phyloP scores from a whole-genome alignment of 1,140 invertebrate genomes.

The Hyposmocoma kahamanoa region DNA sequence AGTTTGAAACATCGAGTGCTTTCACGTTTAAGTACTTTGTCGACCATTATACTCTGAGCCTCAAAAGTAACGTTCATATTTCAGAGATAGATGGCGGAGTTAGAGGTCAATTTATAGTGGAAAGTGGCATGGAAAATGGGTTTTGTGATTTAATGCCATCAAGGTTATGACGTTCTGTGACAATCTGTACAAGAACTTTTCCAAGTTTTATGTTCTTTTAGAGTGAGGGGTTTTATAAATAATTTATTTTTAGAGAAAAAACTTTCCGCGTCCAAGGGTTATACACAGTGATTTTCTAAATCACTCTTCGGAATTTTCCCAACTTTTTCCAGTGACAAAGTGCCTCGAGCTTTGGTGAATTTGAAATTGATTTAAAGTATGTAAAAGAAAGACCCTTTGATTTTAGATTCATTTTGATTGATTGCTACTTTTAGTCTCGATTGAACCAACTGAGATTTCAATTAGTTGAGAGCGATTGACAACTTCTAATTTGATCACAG shows the following conservation, averaged over 20 bases:
- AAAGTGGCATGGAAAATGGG: slow-evolving; percentile 24
- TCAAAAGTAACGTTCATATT: background rate
- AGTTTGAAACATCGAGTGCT: slow-evolving; percentile 64
- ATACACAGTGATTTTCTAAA: slow-evolving; percentile 13
- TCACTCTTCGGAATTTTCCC: slow-evolving; percentile 7
- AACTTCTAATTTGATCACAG: too few relatives aligned
- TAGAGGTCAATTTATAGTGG: slow-evolving; percentile 23
- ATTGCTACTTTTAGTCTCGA: too few relatives aligned
- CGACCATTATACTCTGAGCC: slow-evolving; percentile 7
- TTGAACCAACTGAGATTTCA: too few relatives aligned
- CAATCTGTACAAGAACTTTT: slow-evolving; percentile 41
- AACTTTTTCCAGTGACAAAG: background rate
- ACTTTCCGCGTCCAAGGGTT: background rate
- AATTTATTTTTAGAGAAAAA: slow-evolving; percentile 6
- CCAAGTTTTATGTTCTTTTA: slow-evolving; percentile 26
- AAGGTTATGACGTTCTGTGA: slow-evolving; percentile 43
- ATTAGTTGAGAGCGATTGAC: too few relatives aligned
- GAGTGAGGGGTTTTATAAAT: slow-evolving; percentile 33
- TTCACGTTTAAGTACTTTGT: slow-evolving; percentile 38
- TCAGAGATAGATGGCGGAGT: slow-evolving; percentile 13
- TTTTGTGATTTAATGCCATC: slow-evolving; percentile 48
- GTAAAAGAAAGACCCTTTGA: too few relatives aligned
- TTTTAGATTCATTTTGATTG: too few relatives aligned
- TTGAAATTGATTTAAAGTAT: too few relatives aligned
- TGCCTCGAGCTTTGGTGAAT: too few relatives aligned